phyloP scores from a whole-genome alignment of 2,888 invertebrate genomes.

The Dryadula phaetusa region DNA sequence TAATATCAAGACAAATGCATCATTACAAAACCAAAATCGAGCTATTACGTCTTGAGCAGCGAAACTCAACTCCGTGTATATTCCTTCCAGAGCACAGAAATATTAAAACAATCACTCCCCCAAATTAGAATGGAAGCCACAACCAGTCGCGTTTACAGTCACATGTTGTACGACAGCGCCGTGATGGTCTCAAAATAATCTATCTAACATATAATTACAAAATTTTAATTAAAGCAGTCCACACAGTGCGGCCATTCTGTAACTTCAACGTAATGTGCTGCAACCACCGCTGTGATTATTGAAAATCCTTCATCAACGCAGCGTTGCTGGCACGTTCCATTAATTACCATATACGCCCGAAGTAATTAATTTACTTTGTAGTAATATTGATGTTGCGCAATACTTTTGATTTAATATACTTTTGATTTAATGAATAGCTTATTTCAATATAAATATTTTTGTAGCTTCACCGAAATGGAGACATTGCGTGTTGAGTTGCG shows the following conservation, averaged over 20 bases:
- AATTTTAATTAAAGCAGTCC: neutral
- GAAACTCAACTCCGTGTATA: no score
- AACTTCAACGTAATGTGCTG: conserved; percentile 3
- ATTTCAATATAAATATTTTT: neutral
- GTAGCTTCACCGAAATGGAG: no score
- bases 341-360: neutral
- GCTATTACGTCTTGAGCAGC: no score
- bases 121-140: no score
- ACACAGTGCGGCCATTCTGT: neutral
- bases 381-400: neutral
- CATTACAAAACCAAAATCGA: no score
- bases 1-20: no score
- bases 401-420: neutral
- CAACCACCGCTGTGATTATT: conserved; percentile 14
- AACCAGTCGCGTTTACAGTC: no score
- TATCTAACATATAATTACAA: neutral
- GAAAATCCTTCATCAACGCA: conserved; percentile 21
- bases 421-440: neutral
- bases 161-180: no score
- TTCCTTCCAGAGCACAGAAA: no score
- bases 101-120: no score
- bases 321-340: conserved; percentile 19
- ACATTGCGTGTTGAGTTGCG: no score
- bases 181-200: no score
- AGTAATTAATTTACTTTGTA: conserved; percentile 14